Conservation (phyloP, 2,888 invertebrate genomes). For the Hanleya hanleyi region DNA sequence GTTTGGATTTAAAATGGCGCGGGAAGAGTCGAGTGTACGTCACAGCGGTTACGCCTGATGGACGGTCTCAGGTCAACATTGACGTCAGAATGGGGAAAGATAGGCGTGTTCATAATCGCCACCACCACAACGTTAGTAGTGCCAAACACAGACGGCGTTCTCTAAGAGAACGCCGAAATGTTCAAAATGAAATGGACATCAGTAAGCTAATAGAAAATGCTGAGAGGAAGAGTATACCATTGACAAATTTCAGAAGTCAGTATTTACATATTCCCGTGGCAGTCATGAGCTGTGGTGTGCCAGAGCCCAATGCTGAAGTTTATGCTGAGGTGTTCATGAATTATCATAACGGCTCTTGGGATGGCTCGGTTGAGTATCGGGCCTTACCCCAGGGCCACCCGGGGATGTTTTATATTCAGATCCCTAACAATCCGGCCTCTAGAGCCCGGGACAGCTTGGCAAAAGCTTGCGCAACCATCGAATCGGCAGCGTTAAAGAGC, state of each 20-base stretch:
- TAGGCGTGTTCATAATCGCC: no score
- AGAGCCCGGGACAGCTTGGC: neutral
- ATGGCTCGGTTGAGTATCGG: neutral
- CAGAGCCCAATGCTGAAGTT: neutral
- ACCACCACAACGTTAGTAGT: no score
- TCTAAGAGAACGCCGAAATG: neutral
- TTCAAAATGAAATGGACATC: neutral
- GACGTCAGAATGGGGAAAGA: neutral
- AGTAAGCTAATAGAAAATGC: neutral
- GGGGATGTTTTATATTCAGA: conserved; percentile 1
- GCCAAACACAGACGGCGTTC: neutral
- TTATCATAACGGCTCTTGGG: conserved; percentile 1
- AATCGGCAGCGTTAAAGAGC: neutral
- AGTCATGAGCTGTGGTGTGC: neutral
- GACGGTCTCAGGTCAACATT: neutral
- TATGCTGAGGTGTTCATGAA: neutral
- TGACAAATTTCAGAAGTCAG: neutral
- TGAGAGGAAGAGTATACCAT: neutral
- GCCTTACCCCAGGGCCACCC: neutral
- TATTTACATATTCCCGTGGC: neutral
- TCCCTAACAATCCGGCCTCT: neutral
- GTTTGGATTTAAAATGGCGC: neutral
- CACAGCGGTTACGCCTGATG: neutral
- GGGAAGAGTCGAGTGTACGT: neutral
- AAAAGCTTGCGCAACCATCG: neutral